phyloP scores from a whole-genome alignment of 2,888 invertebrate genomes.

The Listrodromus nycthemerus region DNA sequence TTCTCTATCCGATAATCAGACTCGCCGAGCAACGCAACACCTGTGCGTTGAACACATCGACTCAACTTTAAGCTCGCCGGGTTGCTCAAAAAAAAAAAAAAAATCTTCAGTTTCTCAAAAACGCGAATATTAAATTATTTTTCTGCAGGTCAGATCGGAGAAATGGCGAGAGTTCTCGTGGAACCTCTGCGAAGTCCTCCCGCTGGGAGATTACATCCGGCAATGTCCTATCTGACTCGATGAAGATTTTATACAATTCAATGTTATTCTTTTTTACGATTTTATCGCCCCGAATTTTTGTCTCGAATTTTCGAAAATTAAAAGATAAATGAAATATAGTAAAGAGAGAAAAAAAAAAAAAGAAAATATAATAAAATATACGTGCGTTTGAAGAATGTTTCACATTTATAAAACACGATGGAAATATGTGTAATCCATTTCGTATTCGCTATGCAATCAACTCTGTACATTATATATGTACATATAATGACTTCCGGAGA shows the following conservation, averaged over 20 bases:
- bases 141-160: constrained; percentile 69
- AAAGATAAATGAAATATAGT: no score
- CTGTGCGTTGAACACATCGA: constrained; percentile 60
- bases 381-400: neutral
- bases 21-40: constrained; percentile 65
- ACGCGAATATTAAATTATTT: no score
- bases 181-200: constrained; percentile 70
- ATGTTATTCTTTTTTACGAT: neutral
- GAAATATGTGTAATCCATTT: constrained; percentile 2
- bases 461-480: constrained; percentile 29
- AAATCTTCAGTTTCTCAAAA: neutral
- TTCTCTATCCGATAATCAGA: constrained; percentile 71
- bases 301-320: no score
- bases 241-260: neutral
- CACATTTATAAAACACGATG: constrained; percentile 14
- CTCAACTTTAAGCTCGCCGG: constrained; percentile 9
- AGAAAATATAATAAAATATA: no score
- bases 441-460: neutral
- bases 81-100: neutral
- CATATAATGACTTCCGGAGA: neutral
- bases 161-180: constrained; percentile 68
- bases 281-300: neutral
- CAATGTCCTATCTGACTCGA: constrained; percentile 65
- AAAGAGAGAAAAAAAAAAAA: no score
- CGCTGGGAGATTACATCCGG: constrained; percentile 73